Evolutionary conservation across 2,797 vertebrate species (phyloP).

Genomic region (Brachyrhaphis roseni): DNA sequence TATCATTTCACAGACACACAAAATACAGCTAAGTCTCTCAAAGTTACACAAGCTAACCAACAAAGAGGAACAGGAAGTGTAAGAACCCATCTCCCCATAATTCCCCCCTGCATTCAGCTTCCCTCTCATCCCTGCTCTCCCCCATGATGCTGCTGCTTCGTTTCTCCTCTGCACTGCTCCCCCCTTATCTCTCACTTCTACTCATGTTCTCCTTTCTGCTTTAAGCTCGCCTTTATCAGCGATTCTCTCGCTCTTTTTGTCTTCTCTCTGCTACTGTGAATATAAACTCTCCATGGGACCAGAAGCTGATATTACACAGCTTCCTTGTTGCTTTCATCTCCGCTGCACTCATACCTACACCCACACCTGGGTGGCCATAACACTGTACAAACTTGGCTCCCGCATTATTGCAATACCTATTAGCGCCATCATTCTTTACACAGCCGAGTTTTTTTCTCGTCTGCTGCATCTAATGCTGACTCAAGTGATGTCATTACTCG

Average conservation of each 20-base stretch:
- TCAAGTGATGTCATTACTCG: conserved; percentile 30
- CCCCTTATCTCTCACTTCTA: conserved; percentile 58
- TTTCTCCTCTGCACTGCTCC: conserved; percentile 32
- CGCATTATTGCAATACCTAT: conserved; percentile 32
- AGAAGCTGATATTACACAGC: conserved; percentile 62
- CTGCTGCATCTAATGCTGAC: background rate
- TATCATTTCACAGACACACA: conserved; percentile 23
- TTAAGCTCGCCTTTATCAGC: conserved; percentile 59
- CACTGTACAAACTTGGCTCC: conserved; percentile 21
- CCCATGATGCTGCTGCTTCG: conserved; percentile 17
- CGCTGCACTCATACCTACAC: conserved; percentile 27
- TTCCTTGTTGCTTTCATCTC: conserved; percentile 58
- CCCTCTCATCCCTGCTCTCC: conserved; percentile 44
- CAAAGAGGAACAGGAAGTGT: conserved; percentile 53
- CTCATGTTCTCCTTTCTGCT: conserved; percentile 58
- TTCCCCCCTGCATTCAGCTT: conserved; percentile 55
- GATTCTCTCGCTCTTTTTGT: conserved; percentile 31
- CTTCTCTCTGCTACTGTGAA: conserved; percentile 59
- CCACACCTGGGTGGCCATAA: conserved; percentile 46
- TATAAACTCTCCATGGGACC: conserved; percentile 64
- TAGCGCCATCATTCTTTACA: conserved; percentile 17
- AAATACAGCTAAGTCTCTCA: conserved; percentile 43
- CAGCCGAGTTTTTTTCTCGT: background rate
- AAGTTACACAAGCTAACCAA: conserved; percentile 59
- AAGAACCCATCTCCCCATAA: conserved; percentile 58